Evolutionary conservation across 2,888 invertebrate genomes (phyloP).

Genomic region (Epirrhoe alternata): DNA sequence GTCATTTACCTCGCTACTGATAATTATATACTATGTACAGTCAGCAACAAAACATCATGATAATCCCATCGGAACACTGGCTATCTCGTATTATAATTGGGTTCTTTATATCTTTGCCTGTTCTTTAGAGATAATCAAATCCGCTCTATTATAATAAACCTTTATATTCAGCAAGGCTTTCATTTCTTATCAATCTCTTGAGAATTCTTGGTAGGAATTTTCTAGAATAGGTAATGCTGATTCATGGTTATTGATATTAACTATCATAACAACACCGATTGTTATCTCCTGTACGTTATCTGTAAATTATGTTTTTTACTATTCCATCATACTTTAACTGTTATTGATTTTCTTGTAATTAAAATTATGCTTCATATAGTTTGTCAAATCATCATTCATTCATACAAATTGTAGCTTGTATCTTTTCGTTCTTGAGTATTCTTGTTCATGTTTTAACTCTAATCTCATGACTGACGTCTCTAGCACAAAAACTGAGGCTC

Average conservation of each 20-base stretch:
- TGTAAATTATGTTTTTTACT: not conserved
- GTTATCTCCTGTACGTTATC: not conserved
- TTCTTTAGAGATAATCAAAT: no score
- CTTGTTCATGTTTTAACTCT: not conserved
- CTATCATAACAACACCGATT: not conserved
- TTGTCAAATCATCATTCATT: not conserved
- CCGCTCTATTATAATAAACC: no score
- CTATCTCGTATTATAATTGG: not conserved
- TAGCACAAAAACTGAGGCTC: constrained; percentile 10
- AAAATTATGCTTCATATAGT: constrained; percentile 10
- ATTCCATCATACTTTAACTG: not conserved
- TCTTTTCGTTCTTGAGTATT: not conserved
- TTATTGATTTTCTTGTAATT: constrained; percentile 27
- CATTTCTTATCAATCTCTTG: not conserved
- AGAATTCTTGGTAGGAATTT: not conserved
- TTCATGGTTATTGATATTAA: not conserved
- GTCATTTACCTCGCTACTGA: constrained; percentile 26
- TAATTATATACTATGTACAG: constrained; percentile 4
- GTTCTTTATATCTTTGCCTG: no score
- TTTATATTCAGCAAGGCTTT: no score
- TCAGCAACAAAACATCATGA: not conserved
- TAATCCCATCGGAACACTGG: not conserved
- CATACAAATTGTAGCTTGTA: not conserved
- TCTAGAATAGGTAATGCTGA: not conserved
- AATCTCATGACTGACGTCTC: not conserved